Base-by-base conservation (phyloP, 2,888 invertebrate genomes). In the Drosophila paramelanica region DNA sequence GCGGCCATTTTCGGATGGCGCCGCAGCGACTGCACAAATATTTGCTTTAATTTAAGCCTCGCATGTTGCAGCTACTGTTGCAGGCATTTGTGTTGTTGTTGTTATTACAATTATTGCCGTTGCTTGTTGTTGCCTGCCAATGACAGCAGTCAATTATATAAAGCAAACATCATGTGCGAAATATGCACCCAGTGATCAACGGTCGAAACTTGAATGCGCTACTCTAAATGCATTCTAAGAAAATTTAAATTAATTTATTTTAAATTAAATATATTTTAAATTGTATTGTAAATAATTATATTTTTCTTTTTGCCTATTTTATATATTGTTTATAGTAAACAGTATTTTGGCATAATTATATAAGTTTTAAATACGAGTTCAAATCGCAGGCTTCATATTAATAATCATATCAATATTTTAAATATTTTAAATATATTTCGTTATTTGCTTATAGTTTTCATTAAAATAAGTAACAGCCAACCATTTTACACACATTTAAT, bases 71-170 rank as follows among this genome's bases (percentile, higher is more conserved):
- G 60, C 50, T 50, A 57, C 72, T 50, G 50, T 66, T 60, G 67
- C 85, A 53, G 23, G 43, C 69, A 31, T 49, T 25, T 45, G 20
- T 45, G 20, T 59, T 59, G 60, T 55, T 62, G 38, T 59, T 67
- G 67, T 42, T 70, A 46, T 61, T 42, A 50, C 46, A 65, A 51
- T 74, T 60, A 41, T 42, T 59, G 42, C 47, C 62, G 43, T 45
- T 53, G 47, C 49, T 33, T 62, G 60, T 42, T 49, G 38, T 56
- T 73, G 66, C 53, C 41, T 43, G 64, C 39, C 73, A 78, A 67
- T 88, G 84, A 83, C 87, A 84, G 89, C 77, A 81, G 78, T 86
- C 89, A 84, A 88, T 84, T 88, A 86, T 73, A 83, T 58, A 78
- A 76, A 61, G 56, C 89, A 86, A 84, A 86, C 83, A 83, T 69